A percentile compares a stretch with the other conserved stretches of the same genome.
Conservation (phyloP, 2,888 invertebrate genomes). For the Campoplex capitator region DNA sequence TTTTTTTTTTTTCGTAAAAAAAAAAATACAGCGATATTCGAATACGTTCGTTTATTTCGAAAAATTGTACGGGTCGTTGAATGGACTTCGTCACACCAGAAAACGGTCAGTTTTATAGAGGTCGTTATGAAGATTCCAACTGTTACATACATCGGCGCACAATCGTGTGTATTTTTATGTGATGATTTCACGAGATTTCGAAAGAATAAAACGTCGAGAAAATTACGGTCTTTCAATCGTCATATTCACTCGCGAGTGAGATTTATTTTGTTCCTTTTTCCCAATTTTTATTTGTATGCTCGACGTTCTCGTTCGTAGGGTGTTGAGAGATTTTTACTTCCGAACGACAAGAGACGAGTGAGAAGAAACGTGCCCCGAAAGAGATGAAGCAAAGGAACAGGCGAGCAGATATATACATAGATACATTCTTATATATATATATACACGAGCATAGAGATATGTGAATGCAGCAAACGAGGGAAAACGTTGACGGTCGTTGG, state of each 20-base stretch:
- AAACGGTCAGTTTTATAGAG: no score
- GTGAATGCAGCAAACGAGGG: slow-evolving; percentile 20
- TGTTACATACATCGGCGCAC: no score
- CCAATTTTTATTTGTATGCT: not conserved
- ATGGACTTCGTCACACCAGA: no score
- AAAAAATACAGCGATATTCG: not conserved
- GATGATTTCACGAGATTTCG: not conserved
- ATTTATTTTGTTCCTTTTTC: not conserved
- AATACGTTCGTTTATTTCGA: not conserved
- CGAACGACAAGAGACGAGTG: slow-evolving; percentile 32
- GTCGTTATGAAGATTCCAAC: no score
- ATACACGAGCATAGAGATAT: not conserved
- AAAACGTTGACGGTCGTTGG: slow-evolving; percentile 50
- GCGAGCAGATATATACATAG: no score
- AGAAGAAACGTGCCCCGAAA: slow-evolving; percentile 8
- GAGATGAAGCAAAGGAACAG: not conserved
- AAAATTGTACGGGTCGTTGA: not conserved
- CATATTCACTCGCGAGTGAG: not conserved
- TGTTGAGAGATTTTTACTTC: slow-evolving; percentile 8
- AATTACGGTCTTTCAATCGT: slow-evolving; percentile 22
- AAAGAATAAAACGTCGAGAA: not conserved
- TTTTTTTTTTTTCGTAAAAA: not conserved
- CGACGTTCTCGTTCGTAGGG: not conserved
- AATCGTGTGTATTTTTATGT: no score
- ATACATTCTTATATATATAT: slow-evolving; percentile 12